phyloP scores from a whole-genome alignment of 2,888 invertebrate species.

The Hirtodrosophila histrioides region DNA sequence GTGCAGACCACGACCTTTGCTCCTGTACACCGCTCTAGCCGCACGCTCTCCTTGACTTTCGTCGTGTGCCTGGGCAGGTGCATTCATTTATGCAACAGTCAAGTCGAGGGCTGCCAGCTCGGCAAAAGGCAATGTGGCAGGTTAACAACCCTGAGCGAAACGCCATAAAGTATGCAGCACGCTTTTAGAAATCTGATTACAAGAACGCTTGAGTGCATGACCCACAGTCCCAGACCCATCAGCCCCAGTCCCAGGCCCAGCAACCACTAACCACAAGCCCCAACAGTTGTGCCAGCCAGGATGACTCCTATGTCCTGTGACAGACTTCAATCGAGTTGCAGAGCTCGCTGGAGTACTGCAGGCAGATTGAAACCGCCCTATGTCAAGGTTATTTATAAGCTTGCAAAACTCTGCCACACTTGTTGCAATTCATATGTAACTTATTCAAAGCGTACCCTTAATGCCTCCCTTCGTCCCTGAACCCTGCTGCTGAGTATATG shows the following conservation, averaged over 20 bases:
- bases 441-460: no score
- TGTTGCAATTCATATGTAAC: slow-evolving; percentile 47
- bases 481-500: slow-evolving; percentile 4
- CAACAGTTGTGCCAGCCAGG: background rate
- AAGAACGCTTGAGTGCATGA: slow-evolving; percentile 65
- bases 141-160: slow-evolving; percentile 63
- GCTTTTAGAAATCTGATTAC: slow-evolving; percentile 71
- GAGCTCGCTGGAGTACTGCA: slow-evolving; percentile 6
- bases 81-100: slow-evolving; percentile 50
- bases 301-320: slow-evolving; percentile 7
- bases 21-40: background rate
- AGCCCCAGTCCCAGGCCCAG: background rate
- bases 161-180: slow-evolving; percentile 62
- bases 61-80: slow-evolving; percentile 14
- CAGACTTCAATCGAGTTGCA: slow-evolving; percentile 6
- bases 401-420: slow-evolving; percentile 42
- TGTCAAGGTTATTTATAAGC: slow-evolving; percentile 72
- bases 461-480: no score
- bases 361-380: slow-evolving; percentile 23
- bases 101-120: slow-evolving; percentile 13
- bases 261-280: background rate
- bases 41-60: background rate
- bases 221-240: slow-evolving; percentile 35
- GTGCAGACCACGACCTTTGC: no score
- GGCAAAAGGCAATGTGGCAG: slow-evolving; percentile 22